Conservation (phyloP, 92 coral and sea anemone species). For the Paramuricea clavata region DNA sequence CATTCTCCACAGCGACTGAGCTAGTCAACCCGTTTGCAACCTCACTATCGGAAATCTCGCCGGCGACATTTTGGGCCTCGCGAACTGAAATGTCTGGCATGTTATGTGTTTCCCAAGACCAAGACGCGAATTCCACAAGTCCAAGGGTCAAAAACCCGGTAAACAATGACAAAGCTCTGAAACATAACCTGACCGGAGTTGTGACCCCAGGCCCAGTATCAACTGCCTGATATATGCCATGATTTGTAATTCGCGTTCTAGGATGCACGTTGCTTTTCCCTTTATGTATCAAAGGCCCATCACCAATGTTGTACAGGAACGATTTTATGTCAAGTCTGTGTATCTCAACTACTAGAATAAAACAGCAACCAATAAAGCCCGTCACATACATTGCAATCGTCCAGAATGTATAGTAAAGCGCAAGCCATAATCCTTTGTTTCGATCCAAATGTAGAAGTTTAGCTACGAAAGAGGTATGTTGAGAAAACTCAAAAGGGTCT, state of each 20-base stretch:
- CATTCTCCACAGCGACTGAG: not conserved
- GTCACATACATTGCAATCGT: slow-evolving; percentile 81
- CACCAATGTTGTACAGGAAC: slow-evolving; percentile 88
- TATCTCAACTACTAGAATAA: slow-evolving; percentile 80
- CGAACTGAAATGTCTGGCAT: not conserved
- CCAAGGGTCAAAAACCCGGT: slow-evolving; percentile 80
- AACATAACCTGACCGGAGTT: not conserved
- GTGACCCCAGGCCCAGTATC: not conserved
- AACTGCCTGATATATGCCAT: not conserved
- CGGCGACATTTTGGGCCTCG: not conserved
- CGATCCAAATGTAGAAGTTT: slow-evolving; percentile 15
- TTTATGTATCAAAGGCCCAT: slow-evolving; percentile 78
- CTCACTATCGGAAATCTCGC: slow-evolving; percentile 37
- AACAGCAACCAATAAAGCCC: slow-evolving; percentile 84
- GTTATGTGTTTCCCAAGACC: slow-evolving; percentile 74
- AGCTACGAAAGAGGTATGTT: not conserved
- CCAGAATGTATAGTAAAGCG: slow-evolving; percentile 82
- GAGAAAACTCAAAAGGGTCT: slow-evolving; percentile 51
- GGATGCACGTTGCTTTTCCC: slow-evolving; percentile 42
- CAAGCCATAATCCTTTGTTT: slow-evolving; percentile 64
- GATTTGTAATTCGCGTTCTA: slow-evolving; percentile 26
- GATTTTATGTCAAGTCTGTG: slow-evolving; percentile 82
- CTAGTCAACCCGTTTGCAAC: not conserved
- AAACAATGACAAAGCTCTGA: slow-evolving; percentile 39
- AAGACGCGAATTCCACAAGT: slow-evolving; percentile 75